Percentiles rank a stretch among this genome's conserved stretches.
Conservation (phyloP, 2,113 vertebrate species). For the Coreoperca whiteheadi region DNA sequence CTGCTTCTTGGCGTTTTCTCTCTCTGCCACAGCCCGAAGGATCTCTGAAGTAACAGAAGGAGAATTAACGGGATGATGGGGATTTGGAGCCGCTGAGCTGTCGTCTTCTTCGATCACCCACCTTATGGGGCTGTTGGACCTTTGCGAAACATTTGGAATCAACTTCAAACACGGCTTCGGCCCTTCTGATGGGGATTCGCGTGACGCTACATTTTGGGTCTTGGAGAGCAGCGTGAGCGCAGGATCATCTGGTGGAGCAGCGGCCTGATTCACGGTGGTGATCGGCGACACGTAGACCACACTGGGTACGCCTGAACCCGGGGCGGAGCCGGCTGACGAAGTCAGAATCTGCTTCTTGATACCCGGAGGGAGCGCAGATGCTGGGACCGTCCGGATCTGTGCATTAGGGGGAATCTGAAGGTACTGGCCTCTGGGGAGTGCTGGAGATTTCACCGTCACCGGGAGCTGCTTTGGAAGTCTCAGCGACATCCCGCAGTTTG, state of each 20-base stretch:
- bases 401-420: constrained; percentile 89
- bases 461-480: constrained; percentile 68
- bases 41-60: constrained; percentile 84
- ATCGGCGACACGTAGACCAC: constrained; percentile 88
- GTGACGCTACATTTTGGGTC: constrained; percentile 37
- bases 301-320: constrained; percentile 67
- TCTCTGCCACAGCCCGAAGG: constrained; percentile 81
- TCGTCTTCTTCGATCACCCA: constrained; percentile 88
- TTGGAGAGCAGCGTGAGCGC: constrained; percentile 66
- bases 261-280: constrained; percentile 81
- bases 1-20: constrained; percentile 52
- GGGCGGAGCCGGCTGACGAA: constrained; percentile 56
- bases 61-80: constrained; percentile 85
- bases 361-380: constrained; percentile 83
- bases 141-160: constrained; percentile 53
- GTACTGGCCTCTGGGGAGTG: constrained; percentile 85
- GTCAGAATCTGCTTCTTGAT: constrained; percentile 87
- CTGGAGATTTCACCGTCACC: constrained; percentile 73
- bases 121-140: constrained; percentile 83
- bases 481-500: constrained; percentile 63
- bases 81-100: constrained; percentile 60
- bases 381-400: constrained; percentile 86
- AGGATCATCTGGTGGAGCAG: constrained; percentile 59
- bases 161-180: constrained; percentile 61
- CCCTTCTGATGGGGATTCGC: constrained; percentile 33